Conservation (phyloP, 2,113 vertebrate species). For the Hucho hucho region DNA sequence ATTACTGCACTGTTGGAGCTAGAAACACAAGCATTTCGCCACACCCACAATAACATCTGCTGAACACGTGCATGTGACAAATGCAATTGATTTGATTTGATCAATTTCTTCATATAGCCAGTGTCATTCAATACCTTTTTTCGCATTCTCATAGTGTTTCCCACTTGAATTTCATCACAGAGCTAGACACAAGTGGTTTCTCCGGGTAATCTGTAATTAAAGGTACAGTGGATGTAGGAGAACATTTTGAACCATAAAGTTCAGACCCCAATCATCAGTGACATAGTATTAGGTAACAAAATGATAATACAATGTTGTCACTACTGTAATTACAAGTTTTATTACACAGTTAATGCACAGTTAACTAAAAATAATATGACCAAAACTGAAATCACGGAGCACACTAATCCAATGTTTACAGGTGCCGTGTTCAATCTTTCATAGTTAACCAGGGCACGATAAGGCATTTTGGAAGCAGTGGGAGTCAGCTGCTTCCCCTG, state of each 20-base stretch:
- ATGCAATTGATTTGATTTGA: no score
- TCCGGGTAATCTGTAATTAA: conserved; percentile 62
- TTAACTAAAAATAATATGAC: neutral
- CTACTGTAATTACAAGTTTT: no score
- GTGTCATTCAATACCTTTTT: conserved; percentile 46
- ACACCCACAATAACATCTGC: no score
- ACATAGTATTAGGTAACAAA: neutral
- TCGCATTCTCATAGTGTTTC: conserved; percentile 50
- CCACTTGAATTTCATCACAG: conserved; percentile 60
- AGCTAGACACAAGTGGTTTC: conserved; percentile 41
- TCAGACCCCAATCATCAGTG: conserved; percentile 16
- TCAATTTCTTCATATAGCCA: conserved; percentile 59
- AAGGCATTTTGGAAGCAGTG: conserved; percentile 51
- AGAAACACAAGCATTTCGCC: no score
- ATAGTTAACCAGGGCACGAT: conserved; percentile 36
- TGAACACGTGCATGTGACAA: no score
- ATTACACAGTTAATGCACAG: no score
- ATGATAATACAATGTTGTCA: neutral
- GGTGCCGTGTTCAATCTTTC: conserved; percentile 24
- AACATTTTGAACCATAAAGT: conserved; percentile 56
- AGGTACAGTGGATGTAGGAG: conserved; percentile 41
- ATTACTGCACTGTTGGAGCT: no score
- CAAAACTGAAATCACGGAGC: neutral
- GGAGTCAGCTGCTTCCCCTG: conserved; percentile 52
- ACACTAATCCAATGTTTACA: conserved; percentile 42